Base-by-base conservation (phyloP, 2,113 vertebrate genomes). In the Poecile atricapillus region DNA sequence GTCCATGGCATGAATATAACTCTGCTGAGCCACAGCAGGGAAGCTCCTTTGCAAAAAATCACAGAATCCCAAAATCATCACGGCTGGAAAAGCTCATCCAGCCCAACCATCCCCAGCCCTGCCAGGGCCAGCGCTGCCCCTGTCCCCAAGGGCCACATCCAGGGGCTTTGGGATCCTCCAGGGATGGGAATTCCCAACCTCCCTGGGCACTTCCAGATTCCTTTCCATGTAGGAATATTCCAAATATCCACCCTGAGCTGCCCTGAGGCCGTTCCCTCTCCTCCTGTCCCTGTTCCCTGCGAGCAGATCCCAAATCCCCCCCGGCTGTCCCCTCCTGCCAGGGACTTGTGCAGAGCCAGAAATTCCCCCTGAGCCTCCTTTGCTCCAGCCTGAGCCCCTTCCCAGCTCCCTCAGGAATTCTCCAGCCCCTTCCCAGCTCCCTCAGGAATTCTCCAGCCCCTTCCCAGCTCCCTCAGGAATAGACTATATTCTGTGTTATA, bases 81-180 rank as follows among this genome's bases (percentile, higher is more conserved):
- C 7, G n/a, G 21, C 0, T 67, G 62, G 43, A 33, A 55, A 67
- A 11, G 35, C 4, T 1, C 52, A 7, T 2, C 0, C 4, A 24
- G 19, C 13, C 3, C 46, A 28, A 28, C 9, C 55, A 15, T 5
- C 4, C 28, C 69, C 49, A 22, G 41, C 22, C 1, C 17, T 23
- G 49, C 39, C 68, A 1, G 5, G 50, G 62, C 41, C 52, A 37
- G 0, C 43, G 2, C 18, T 27, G 11, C 3, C 15, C 33, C 2
- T 2, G 30, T 49, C 43, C 82, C 50, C 43, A 12, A 5, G 41
- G 6, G 58, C 41, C 81, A 46, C 68, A 28, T 50, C 11, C 35
- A 14, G 16, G 2, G 79, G 55, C 12, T n/a, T 2, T 2, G 8
- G 27, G 39, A 8, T 18, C 28, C 30, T 2, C 44, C 44, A 50